A percentile compares a stretch with the other conserved stretches of the same genome.
Evolutionary conservation across 2,113 vertebrate genomes (phyloP).

Genomic region (Pseudorasbora parva): DNA sequence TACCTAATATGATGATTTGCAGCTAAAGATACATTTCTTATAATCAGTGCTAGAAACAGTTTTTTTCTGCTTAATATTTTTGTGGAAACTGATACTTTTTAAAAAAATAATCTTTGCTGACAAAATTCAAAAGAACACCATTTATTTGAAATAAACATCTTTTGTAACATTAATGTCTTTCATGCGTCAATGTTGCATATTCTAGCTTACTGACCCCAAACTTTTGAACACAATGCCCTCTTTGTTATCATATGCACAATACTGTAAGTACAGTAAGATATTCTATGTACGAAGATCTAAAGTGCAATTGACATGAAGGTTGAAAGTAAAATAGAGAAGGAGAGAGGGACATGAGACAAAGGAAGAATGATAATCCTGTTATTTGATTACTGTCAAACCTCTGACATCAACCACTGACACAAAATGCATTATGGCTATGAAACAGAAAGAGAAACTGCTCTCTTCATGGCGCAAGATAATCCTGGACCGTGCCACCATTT

Average conservation of each 20-base stretch:
- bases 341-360: not conserved
- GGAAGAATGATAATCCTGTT: constrained; percentile 13
- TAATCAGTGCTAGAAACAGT: no score
- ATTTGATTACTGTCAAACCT: constrained; percentile 26
- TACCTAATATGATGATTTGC: not conserved
- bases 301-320: not conserved
- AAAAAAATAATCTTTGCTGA: no score
- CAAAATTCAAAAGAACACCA: no score
- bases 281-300: not conserved
- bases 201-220: no score
- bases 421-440: not conserved
- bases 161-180: no score
- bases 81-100: not conserved
- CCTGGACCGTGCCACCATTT: not conserved
- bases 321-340: not conserved
- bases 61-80: not conserved
- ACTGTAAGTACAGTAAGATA: not conserved
- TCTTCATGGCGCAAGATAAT: not conserved
- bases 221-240: no score
- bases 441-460: not conserved
- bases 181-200: no score
- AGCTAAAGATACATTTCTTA: no score
- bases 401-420: not conserved
- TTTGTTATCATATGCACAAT: not conserved
- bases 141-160: no score